Percentiles rank a stretch among this genome's conserved stretches.
Evolutionary conservation across 2,113 vertebrate genomes (phyloP).

Genomic region (Rhinopithecus roxellana): DNA sequence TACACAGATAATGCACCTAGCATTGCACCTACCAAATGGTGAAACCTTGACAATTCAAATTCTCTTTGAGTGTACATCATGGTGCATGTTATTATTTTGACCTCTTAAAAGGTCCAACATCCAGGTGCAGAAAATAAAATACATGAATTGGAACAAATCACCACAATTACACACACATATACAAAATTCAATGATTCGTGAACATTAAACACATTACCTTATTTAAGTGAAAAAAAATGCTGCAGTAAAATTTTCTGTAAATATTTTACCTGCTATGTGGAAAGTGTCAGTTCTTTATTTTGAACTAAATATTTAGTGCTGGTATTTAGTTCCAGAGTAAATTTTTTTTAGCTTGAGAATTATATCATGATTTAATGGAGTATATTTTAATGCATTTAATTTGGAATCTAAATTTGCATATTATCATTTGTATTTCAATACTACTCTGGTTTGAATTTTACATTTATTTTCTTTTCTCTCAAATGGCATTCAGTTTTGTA

Average conservation of each 20-base stretch:
- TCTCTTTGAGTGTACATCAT: background rate
- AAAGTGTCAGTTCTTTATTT: background rate
- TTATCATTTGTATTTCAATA: background rate
- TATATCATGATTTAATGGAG: background rate
- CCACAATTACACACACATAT: slow-evolving; percentile 40
- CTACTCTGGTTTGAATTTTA: background rate
- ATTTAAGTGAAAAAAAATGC: slow-evolving; percentile 55
- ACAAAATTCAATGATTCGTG: slow-evolving; percentile 63
- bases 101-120: slow-evolving; percentile 62
- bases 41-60: background rate
- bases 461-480: background rate
- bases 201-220: slow-evolving; percentile 46
- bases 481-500: background rate
- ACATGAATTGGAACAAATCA: slow-evolving; percentile 68
- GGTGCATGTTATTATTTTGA: slow-evolving; percentile 46
- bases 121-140: slow-evolving; percentile 68
- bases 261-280: slow-evolving; percentile 13
- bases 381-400: slow-evolving; percentile 7
- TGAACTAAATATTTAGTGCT: slow-evolving; percentile 26
- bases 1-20: background rate
- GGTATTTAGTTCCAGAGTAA: background rate
- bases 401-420: background rate
- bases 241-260: slow-evolving; percentile 36
- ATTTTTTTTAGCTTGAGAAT: background rate
- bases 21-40: background rate